phyloP scores from a whole-genome alignment of 2,888 invertebrate species.

The Cephalotes varians region DNA sequence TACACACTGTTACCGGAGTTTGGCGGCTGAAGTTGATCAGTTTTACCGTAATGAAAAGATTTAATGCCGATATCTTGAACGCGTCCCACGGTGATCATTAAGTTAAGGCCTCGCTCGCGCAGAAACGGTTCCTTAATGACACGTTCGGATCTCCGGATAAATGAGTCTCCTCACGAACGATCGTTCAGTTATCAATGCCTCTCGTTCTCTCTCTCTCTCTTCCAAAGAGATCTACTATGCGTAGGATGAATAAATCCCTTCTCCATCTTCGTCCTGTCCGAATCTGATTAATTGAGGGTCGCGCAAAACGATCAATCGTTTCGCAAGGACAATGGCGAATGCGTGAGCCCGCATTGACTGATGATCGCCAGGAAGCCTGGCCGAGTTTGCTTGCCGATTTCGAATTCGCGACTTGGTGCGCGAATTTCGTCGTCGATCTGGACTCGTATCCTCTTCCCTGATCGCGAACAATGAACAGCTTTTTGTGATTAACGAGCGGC shows the following conservation, averaged over 20 bases:
- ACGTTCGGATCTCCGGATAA: constrained; percentile 55
- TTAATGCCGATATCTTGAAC: constrained; percentile 13
- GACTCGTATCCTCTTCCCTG: constrained; percentile 43
- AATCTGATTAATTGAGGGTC: constrained; percentile 71
- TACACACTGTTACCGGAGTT: neutral
- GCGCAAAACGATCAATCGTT: constrained; percentile 54
- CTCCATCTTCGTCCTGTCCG: constrained; percentile 58
- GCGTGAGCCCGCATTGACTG: constrained; percentile 58
- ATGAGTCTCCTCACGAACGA: constrained; percentile 68
- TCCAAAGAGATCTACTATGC: constrained; percentile 38
- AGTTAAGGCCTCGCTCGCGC: constrained; percentile 11
- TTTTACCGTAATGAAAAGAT: constrained; percentile 33
- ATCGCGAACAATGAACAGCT: constrained; percentile 58
- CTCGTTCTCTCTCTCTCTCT: neutral
- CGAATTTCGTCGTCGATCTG: constrained; percentile 47
- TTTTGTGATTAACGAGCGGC: constrained; percentile 73
- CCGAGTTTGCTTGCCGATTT: constrained; percentile 49
- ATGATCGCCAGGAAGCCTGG: constrained; percentile 58
- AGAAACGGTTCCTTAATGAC: constrained; percentile 44
- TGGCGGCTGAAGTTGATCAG: constrained; percentile 29
- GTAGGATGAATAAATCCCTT: constrained; percentile 63
- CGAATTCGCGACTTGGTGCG: constrained; percentile 36
- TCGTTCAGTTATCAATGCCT: constrained; percentile 64
- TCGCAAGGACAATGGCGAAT: constrained; percentile 53
- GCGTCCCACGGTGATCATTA: constrained; percentile 23